Evolutionary conservation across 2,888 invertebrate species (phyloP), one percentile per base, ranked within the genome.

Genomic region (Harpalus rufipes): DNA sequence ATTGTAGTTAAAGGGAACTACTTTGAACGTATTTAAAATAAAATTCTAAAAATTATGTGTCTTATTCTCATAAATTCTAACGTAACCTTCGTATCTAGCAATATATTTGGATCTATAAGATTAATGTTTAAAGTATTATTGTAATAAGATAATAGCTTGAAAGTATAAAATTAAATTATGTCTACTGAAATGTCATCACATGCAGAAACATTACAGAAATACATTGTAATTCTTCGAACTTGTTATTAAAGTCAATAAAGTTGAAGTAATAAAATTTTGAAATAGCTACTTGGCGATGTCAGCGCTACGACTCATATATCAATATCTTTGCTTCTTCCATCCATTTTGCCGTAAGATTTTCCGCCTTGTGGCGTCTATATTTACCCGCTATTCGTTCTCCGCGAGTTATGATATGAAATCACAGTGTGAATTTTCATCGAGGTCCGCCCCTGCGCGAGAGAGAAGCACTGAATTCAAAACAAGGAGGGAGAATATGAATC

Each of bases 371-470:
- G 32, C 0, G 72, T 41, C 18, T 74, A 74, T 74, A 41, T 74
- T 74, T 41, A 74, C 8, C 72, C 18, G 16, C 44, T 41, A 74
- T 74, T 74, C 72, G 72, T 74, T 41, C 44, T 74, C 44, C 41
- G 14, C 12, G 21, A 74, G 72, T 74, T 74, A 74, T 74, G 72
- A 74, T 74, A 74, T 74, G 44, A 74, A 74, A 74, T 74, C 72
- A 74, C 72, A 51, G 72, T 18, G 72, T 21, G 44, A 74, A 74
- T 74, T 74, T 74, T 44, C 72, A 41, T 41, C 72, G 72, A 16
- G 72, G 72, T 74, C 72, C 72, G 72, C 72, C 72, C 72, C 72
- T 74, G 72, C 72, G 41, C 16, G 72, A 74, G 44, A 41, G 44
- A 74, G 72, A 74, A 16, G 32, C 7, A 1, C 41, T 6, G 32